Evolutionary conservation across 2,797 vertebrate genomes (phyloP).

Genomic region (Myioborus miniatus): DNA sequence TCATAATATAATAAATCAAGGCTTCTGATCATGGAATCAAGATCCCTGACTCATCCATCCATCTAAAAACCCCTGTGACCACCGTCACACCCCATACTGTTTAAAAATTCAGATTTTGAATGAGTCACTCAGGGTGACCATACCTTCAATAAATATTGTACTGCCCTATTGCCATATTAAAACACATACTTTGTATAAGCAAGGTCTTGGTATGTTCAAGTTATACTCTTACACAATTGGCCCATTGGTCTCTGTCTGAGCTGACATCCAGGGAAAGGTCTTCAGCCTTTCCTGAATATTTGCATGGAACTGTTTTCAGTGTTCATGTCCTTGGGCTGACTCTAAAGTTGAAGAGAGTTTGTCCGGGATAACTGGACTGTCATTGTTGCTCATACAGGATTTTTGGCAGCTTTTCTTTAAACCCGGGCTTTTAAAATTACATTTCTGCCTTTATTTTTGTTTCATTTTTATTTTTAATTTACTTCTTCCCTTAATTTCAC

Average conservation of each 20-base stretch:
- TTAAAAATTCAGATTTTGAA: neutral
- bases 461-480: neutral
- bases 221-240: neutral
- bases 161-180: neutral
- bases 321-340: neutral
- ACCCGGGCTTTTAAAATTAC: fast-evolving
- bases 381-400: fast-evolving
- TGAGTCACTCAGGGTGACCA: neutral
- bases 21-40: no score
- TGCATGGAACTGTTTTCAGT: neutral
- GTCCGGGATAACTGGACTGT: neutral
- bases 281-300: neutral
- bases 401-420: neutral
- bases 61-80: no score
- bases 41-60: no score
- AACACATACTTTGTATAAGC: neutral
- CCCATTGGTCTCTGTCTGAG: neutral
- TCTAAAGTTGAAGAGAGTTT: neutral
- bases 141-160: neutral
- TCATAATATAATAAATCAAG: no score
- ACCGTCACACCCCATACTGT: neutral
- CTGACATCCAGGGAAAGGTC: neutral
- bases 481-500: neutral
- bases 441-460: neutral
- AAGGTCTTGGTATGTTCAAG: neutral